Evolutionary conservation across 2,797 vertebrate genomes (phyloP).

Genomic region (Natrix natrix): DNA sequence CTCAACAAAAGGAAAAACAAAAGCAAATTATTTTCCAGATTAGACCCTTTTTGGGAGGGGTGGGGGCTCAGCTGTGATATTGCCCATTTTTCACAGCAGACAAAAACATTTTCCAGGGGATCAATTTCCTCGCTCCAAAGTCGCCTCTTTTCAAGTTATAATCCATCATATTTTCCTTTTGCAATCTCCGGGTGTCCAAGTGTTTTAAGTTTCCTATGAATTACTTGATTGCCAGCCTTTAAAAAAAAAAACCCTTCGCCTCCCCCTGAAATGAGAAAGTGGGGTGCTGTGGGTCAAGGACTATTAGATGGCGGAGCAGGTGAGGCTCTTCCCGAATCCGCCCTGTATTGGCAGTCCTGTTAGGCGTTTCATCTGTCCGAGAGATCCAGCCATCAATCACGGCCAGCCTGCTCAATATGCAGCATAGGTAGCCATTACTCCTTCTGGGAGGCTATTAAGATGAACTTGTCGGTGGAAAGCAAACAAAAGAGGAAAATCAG

Average conservation of each 20-base stretch:
- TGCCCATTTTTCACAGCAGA: slow-evolving; percentile 98
- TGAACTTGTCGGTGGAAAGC: slow-evolving; percentile 62
- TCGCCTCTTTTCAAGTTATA: slow-evolving; percentile 90
- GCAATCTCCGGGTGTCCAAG: slow-evolving; percentile 79
- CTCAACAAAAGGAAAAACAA: slow-evolving; percentile 69
- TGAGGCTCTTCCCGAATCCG: slow-evolving; percentile 75
- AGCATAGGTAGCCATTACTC: slow-evolving; percentile 83
- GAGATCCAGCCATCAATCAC: slow-evolving; percentile 85
- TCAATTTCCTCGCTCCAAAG: slow-evolving; percentile 90
- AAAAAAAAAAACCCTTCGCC: slow-evolving; percentile 61
- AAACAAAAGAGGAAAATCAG: slow-evolving; percentile 63
- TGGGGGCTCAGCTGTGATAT: slow-evolving; percentile 63
- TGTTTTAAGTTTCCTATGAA: slow-evolving; percentile 82
- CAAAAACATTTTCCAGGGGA: slow-evolving; percentile 99
- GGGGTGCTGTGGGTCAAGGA: slow-evolving; percentile 74
- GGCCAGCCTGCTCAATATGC: slow-evolving; percentile 83
- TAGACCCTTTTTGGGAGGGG: slow-evolving; percentile 40
- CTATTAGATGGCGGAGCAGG: slow-evolving; percentile 77
- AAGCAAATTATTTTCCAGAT: slow-evolving; percentile 80
- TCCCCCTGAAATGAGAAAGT: slow-evolving; percentile 65
- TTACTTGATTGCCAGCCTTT: slow-evolving; percentile 73
- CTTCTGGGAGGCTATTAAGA: slow-evolving; percentile 67
- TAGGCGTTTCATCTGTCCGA: slow-evolving; percentile 86
- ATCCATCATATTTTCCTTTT: slow-evolving; percentile 96
- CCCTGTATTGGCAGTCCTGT: slow-evolving; percentile 83